Evolutionary conservation across 2,113 vertebrate species (phyloP).

Genomic region (Petroica traversi): DNA sequence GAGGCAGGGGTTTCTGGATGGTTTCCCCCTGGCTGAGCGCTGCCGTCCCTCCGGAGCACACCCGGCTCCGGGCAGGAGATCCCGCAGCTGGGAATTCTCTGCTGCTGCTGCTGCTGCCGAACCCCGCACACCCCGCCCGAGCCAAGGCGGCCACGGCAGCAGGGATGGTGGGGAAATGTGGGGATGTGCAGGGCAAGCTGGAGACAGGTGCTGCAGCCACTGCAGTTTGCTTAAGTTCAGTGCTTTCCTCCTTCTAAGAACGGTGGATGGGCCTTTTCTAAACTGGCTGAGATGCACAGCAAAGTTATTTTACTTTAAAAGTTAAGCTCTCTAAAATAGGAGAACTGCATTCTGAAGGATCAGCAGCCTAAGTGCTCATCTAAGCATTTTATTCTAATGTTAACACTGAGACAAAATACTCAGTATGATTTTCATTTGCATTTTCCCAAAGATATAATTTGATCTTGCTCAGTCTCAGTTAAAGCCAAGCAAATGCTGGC

Average conservation of each 20-base stretch:
- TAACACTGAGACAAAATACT: background rate
- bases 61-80: background rate
- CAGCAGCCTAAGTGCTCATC: background rate
- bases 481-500: background rate
- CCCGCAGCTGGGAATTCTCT: fast-evolving
- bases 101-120: background rate
- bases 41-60: fast-evolving
- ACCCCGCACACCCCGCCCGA: fast-evolving
- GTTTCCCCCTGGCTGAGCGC: fast-evolving
- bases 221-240: fast-evolving
- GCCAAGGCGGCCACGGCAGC: background rate
- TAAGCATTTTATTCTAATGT: background rate
- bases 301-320: background rate
- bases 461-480: background rate
- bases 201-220: too few relatives aligned
- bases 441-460: background rate
- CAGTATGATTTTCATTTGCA: background rate
- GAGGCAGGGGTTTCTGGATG: background rate
- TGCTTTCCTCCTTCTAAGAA: background rate
- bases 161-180: background rate
- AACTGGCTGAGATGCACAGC: background rate
- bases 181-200: fast-evolving
- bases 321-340: background rate
- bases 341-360: background rate
- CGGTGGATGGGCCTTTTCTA: background rate